Evolutionary conservation across 2,113 vertebrate genomes (phyloP), one percentile per base, ranked within the genome.

Genomic region (Girardinichthys multiradiatus): DNA sequence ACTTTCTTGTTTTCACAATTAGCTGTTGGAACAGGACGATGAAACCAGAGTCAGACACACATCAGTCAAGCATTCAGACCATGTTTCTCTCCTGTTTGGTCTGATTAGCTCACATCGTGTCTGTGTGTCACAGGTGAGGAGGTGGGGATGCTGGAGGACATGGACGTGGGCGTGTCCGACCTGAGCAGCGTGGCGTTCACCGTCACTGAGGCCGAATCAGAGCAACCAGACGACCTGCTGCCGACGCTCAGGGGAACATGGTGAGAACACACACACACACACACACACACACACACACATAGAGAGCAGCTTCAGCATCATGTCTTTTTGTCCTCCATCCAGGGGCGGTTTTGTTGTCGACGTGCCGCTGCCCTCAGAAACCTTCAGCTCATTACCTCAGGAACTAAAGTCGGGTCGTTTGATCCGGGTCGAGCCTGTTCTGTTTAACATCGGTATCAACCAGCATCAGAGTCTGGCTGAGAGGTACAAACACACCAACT

Each of bases 371-470:
- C 95, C 96, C 1, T 78, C 91, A 0, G 91, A 94, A 72, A 89
- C 93, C 85, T 97, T 96, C 74, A 83, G 90, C 37, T 76, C 79
- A 1, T 90, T 98, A 21, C 96, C 96, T 0, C 86, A 86, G 48
- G 93, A 95, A 76, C 95, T 97, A 33, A 95, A 93, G 92, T 94
- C 94, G 30, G 96, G 96, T 2, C 82, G 95, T 71, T 75, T 94
- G 65, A 93, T 98, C 19, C 94, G 12, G 8, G 91, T 96, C 31
- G 89, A 94, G 33, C 95, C 96, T 0, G 93, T 97, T 2, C 92
- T 97, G 68, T 98, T 98, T 71, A 98, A 97, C 74, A 87, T 98
- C n/a, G 96, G 96, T 30, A 97, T 98, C 87, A 97, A 98, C 79
- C 96, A 98, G 64, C 95, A 97, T 77, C 96, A 97, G 91, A 97